Base-by-base conservation (phyloP, 92 coral and sea anemone species). In the Porites lobata region DNA sequence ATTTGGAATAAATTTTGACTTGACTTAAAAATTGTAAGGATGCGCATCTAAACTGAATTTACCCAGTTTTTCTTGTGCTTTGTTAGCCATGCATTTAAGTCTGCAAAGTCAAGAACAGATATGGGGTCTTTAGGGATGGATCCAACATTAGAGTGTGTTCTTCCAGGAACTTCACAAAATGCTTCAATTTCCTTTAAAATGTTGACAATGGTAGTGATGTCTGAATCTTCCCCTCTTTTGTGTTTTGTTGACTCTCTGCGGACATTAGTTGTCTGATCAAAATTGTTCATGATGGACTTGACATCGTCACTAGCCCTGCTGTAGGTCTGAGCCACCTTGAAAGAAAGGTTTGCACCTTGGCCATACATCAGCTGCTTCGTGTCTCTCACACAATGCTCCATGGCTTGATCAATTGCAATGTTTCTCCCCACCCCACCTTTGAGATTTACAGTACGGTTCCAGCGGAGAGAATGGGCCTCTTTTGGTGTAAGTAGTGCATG, bases 271-370 rank as follows among this genome's bases (percentile, higher is more conserved):
- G 58, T 76, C 50, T 58, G 51, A 77, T 88, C 88, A 70, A 88
- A 82, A 72, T 81, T 88, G 4, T 43, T 26, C 9, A 72, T 73
- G 6, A 58, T 73, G 7, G 7, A 50, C 64, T 71, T 68, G 7
- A 73, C 74, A 15, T 26, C 50, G 63, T 73, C 80, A 59, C 64
- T 81, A 5, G 91, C 83, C 58, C 88, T 80, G 74, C 91, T 88
- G 76, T 71, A 81, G 15, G 70, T 43, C 29, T 78, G 82, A 20
- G 79, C 88, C 4, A 76, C 61, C 50, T 65, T 67, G 68, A 89
- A 82, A 43, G 88, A 65, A 50, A 89, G 77, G 75, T 89, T 89
- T 24, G 92, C 88, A 53, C 88, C 88, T 21, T 89, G 92, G n/a
- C 84, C 88, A 74, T 72, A 62, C 71, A 89, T 75, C 65, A 89